Evolutionary conservation across 2,797 vertebrate genomes (phyloP).

Genomic region (Graptemys geographica): DNA sequence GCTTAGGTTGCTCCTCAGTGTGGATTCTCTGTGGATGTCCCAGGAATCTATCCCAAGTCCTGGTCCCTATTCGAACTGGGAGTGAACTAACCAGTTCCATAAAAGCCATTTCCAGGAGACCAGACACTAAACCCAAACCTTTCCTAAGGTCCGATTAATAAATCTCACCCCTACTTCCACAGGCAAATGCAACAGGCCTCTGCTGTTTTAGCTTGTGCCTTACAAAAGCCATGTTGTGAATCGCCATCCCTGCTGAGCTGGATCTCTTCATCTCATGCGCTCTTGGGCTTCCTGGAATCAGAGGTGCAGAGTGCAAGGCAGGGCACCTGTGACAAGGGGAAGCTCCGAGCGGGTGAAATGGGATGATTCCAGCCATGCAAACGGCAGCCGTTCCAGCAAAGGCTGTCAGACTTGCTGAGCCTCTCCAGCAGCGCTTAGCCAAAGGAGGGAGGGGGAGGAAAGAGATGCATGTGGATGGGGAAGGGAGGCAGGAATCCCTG

Average conservation of each 20-base stretch:
- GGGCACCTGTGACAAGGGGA: background rate
- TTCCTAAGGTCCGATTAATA: background rate
- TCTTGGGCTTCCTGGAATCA: background rate
- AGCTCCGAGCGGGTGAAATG: background rate
- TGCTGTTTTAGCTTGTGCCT: slow-evolving; percentile 38
- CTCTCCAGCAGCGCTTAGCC: slow-evolving; percentile 1
- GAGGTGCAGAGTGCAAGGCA: background rate
- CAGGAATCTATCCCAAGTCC: background rate
- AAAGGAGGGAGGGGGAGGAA: background rate
- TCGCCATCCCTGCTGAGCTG: slow-evolving; percentile 23
- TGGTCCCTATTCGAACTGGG: background rate
- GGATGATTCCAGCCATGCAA: slow-evolving; percentile 23
- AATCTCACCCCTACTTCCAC: background rate
- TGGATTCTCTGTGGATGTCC: background rate
- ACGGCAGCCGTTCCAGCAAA: background rate
- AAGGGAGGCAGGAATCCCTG: background rate
- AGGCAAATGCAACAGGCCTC: background rate
- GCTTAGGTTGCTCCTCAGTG: background rate
- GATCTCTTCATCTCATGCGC: background rate
- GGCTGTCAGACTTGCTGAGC: background rate
- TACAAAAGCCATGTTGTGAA: slow-evolving; percentile 4
- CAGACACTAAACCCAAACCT: background rate
- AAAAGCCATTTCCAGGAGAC: background rate
- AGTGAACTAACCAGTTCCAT: background rate
- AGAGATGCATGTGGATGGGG: background rate